These are phyloP conservation scores for Drosophila sechellia DNA, from an alignment of 1,140 invertebrate genomes.

Conservation along the genomic window DNA sequence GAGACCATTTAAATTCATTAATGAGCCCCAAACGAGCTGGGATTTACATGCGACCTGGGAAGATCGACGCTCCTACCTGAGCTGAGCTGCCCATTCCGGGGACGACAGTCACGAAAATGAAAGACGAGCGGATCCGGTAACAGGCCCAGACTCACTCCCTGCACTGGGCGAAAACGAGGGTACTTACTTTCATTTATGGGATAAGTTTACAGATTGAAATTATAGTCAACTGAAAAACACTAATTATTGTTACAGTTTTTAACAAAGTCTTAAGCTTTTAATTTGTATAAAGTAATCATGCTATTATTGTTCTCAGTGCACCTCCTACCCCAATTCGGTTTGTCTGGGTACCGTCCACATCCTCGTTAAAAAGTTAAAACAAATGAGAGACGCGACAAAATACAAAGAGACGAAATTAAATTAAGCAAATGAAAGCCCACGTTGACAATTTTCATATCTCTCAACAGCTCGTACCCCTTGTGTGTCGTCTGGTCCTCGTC, in stretches of 20 bases:
- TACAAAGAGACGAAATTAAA: conserved; percentile 75
- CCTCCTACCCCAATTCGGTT: conserved; percentile 12
- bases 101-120: conserved; percentile 66
- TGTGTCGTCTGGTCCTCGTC: conserved; percentile 31
- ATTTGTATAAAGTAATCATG: too few species aligned
- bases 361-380: conserved; percentile 74
- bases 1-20: conserved; percentile 84
- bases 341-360: conserved; percentile 50
- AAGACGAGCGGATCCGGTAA: conserved; percentile 62
- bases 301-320: conserved; percentile 7
- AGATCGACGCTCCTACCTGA: conserved; percentile 56
- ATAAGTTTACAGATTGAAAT: too few species aligned
- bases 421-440: conserved; percentile 82
- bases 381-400: conserved; percentile 76
- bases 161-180: conserved; percentile 9
- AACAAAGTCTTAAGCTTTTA: too few species aligned
- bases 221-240: too few species aligned
- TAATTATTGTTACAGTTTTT: too few species aligned
- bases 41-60: conserved; percentile 68
- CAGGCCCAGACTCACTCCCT: conserved; percentile 16
- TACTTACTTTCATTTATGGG: too few species aligned
- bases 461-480: conserved; percentile 28
- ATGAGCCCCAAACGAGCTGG: conserved; percentile 68
- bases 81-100: conserved; percentile 42
- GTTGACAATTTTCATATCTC: conserved; percentile 84